Conservation (phyloP, 2,113 vertebrate genomes). For the Hippocampus comes region DNA sequence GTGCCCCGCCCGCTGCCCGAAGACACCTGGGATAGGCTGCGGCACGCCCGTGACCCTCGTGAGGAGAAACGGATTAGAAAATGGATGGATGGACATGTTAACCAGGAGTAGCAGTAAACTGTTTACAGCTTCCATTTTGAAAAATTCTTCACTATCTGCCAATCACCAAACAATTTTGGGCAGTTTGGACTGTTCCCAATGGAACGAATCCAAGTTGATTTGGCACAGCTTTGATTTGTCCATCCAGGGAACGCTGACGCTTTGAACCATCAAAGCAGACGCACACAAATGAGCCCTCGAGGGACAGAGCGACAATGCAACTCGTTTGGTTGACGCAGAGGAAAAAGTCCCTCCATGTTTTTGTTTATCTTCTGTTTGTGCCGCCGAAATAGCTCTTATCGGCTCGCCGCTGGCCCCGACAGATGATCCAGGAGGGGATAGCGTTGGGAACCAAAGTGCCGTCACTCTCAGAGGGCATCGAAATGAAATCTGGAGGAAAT, state of each 20-base stretch:
- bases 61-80: too few species aligned
- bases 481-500: slow-evolving; percentile 52
- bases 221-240: slow-evolving; percentile 4
- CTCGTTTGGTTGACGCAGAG: slow-evolving; percentile 5
- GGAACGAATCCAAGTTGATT: too few species aligned
- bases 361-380: slow-evolving; percentile 38
- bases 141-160: neutral
- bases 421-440: slow-evolving; percentile 49
- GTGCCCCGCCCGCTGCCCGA: too few species aligned
- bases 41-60: too few species aligned
- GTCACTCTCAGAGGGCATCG: slow-evolving; percentile 39
- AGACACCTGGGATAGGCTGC: too few species aligned
- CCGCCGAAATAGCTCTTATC: slow-evolving; percentile 20
- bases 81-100: too few species aligned
- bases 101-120: too few species aligned
- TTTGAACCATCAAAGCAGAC: slow-evolving; percentile 31
- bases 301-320: neutral
- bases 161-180: neutral
- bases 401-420: slow-evolving; percentile 21
- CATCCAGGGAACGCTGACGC: slow-evolving; percentile 18
- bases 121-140: neutral
- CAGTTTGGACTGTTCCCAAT: neutral
- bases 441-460: slow-evolving; percentile 47
- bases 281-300: neutral
- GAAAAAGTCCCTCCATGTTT: slow-evolving; percentile 16